Base-by-base conservation (phyloP, 1,140 invertebrate genomes). In the Thrips palmi region DNA sequence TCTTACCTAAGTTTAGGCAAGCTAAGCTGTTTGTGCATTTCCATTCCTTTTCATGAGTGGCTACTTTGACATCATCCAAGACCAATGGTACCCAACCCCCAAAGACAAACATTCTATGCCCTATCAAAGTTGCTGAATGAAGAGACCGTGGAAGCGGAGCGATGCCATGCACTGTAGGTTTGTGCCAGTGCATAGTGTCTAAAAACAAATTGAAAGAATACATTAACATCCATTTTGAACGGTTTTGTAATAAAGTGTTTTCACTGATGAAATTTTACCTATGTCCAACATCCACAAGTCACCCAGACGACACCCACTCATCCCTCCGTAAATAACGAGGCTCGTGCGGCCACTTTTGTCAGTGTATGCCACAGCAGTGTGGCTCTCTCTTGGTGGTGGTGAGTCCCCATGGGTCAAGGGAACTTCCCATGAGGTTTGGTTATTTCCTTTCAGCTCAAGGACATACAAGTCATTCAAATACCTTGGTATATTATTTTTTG, bases 1-100 rank as follows among this genome's bases (percentile, higher is more conserved):
- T 47, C 45, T 50, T 59, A 81, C 78, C 79, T 44, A 96, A 60
- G 65, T 98, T 89, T 5, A 98, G 67, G 47, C 84, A 88, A 20
- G 89, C 92, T 24, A 99, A 65, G 1, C 91, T 88, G 52, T 92
- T 97, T 8, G 92, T 96, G 55, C 94, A 98, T 59, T 97, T 97
- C 94, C 94, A 98, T 59, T 98, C 92, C 48, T 94, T 92, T 56
- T 97, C 91, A 55, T 89, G 84, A n/a, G 79, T 77, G 40, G 72
- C 77, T 50, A 75, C 70, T 62, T 91, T 86, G 33, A 85, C 68
- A 54, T 89, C 85, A 47, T 86, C 82, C 14, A 80, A 68, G 1
- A 87, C 74, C 18, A 92, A 66, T 1, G 93, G 93, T 2, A 89
- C 84, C 87, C 85, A 98, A 12, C 94, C 94, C 22, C 94, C 94